These are phyloP conservation scores for Sinodicranocentrus sp. DNA, from an alignment of 2,888 invertebrate species.

Conservation along the genomic window DNA sequence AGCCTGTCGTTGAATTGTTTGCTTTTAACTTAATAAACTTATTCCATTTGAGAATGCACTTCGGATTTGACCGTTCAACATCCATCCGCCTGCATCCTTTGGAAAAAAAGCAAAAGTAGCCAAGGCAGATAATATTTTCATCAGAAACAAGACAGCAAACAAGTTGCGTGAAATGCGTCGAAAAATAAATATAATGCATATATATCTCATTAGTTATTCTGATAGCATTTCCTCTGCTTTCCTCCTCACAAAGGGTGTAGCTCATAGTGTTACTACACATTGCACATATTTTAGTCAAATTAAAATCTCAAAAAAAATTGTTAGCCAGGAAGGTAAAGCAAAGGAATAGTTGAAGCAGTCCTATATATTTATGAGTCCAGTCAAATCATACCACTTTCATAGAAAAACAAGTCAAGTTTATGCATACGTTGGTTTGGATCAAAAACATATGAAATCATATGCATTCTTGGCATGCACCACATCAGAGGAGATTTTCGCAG, in stretches of 20 bases:
- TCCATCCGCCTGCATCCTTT: neutral
- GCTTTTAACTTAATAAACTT: slow-evolving; percentile 36
- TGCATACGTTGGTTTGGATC: too few relatives aligned
- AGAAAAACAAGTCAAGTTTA: neutral
- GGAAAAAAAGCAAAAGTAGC: too few relatives aligned
- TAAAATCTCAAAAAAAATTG: too few relatives aligned
- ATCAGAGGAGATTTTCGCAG: slow-evolving; percentile 37
- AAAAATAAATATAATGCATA: slow-evolving; percentile 13
- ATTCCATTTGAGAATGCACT: neutral
- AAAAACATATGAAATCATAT: too few relatives aligned
- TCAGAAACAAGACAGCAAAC: slow-evolving; percentile 31
- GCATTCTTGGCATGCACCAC: neutral
- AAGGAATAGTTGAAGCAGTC: neutral
- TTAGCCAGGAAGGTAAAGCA: too few relatives aligned
- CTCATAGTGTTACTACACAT: too few relatives aligned
- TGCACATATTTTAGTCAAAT: neutral
- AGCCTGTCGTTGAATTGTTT: too few relatives aligned
- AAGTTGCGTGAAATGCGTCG: slow-evolving; percentile 52
- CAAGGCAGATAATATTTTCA: neutral
- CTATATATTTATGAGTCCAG: slow-evolving; percentile 11
- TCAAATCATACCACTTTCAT: slow-evolving; percentile 11
- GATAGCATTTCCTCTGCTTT: slow-evolving; percentile 38
- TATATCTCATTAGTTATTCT: slow-evolving; percentile 55
- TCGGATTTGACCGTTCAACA: neutral
- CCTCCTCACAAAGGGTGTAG: slow-evolving; percentile 12